phyloP scores from a whole-genome alignment of 2,797 vertebrate species.

The Menidia menidia region DNA sequence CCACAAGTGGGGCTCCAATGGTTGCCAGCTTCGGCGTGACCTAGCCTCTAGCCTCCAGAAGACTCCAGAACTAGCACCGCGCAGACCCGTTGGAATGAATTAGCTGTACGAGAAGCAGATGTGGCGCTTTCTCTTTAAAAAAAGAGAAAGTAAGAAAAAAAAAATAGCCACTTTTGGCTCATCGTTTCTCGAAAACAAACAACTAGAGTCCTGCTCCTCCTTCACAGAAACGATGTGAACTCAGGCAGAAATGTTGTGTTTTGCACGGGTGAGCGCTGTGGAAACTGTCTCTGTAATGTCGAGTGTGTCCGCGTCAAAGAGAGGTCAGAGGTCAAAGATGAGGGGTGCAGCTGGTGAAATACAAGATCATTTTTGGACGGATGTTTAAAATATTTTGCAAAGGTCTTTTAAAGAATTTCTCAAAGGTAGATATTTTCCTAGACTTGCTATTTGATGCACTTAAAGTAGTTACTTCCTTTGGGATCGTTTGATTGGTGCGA shows the following conservation, averaged over 20 bases:
- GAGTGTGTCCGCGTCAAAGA: slow-evolving; percentile 52
- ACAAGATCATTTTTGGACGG: slow-evolving; percentile 13
- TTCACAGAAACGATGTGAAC: slow-evolving; percentile 59
- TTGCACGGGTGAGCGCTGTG: slow-evolving; percentile 71
- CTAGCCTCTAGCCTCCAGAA: slow-evolving; percentile 32
- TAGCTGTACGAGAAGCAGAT: slow-evolving; percentile 55
- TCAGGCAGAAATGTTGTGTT: slow-evolving; percentile 69
- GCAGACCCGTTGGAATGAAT: slow-evolving; percentile 30
- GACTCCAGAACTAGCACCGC: slow-evolving; percentile 28
- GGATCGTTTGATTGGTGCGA: not conserved
- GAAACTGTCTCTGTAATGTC: slow-evolving; percentile 80
- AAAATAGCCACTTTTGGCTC: slow-evolving; percentile 1
- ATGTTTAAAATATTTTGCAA: not conserved
- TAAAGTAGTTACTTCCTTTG: not conserved
- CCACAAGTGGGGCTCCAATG: slow-evolving; percentile 48
- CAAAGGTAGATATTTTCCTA: not conserved
- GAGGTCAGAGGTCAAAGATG: slow-evolving; percentile 79
- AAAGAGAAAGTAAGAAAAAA: no score
- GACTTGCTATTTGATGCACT: not conserved
- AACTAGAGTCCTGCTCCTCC: slow-evolving; percentile 10
- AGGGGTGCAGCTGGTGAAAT: slow-evolving; percentile 51
- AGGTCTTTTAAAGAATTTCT: not conserved
- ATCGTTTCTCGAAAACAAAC: slow-evolving; percentile 1
- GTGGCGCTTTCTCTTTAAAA: slow-evolving; percentile 18
- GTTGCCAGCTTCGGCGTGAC: slow-evolving; percentile 56